Evolutionary conservation across 64 coral and sea anemone species (phyloP).

Genomic region (Platygyra sinensis): DNA sequence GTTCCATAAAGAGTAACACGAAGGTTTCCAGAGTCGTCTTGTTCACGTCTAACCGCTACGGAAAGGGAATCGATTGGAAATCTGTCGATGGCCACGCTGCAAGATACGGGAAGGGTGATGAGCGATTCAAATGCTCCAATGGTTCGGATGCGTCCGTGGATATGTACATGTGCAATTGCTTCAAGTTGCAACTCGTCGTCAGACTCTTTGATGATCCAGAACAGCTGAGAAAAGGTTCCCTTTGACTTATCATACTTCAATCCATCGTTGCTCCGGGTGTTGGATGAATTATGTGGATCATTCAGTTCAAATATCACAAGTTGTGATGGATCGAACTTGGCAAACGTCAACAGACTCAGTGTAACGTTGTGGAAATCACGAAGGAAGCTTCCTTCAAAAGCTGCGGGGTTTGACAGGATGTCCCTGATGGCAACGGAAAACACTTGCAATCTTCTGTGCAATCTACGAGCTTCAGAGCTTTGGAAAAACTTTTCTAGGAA

Average conservation of each 20-base stretch:
- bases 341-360: background rate
- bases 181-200: background rate
- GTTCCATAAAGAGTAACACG: background rate
- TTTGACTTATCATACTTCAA: background rate
- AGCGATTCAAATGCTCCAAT: slow-evolving; percentile 4
- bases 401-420: background rate
- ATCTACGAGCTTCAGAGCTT: background rate
- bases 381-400: background rate
- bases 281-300: background rate
- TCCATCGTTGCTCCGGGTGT: background rate
- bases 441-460: background rate
- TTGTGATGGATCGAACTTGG: slow-evolving; percentile 19
- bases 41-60: background rate
- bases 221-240: background rate
- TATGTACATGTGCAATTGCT: background rate
- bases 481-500: background rate
- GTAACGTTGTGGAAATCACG: background rate
- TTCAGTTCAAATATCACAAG: slow-evolving; percentile 19
- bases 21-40: background rate
- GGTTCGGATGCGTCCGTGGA: background rate
- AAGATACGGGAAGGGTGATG: background rate
- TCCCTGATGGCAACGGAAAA: background rate
- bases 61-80: background rate
- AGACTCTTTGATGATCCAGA: background rate
- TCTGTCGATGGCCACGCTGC: background rate